Percentiles rank a stretch among this genome's conserved stretches.
These are phyloP conservation scores for Aptenodytes forsteri DNA, from an alignment of 2,113 vertebrate genomes.

Conservation along the genomic window DNA sequence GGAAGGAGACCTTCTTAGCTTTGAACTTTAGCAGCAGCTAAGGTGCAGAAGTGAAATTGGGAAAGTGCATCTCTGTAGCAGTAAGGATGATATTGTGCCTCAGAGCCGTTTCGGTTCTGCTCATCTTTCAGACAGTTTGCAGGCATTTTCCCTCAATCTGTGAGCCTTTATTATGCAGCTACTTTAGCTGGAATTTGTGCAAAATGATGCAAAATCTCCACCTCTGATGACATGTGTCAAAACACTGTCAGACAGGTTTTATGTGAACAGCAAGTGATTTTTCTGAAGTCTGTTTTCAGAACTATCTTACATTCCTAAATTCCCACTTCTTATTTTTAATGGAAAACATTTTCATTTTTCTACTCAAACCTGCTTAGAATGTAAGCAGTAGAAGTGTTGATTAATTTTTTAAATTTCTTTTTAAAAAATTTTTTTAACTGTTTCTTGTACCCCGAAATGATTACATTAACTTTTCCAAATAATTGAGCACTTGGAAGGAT, in stretches of 20 bases:
- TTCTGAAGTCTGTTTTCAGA: conserved; percentile 45
- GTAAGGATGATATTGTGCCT: not conserved
- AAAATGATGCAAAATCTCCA: conserved; percentile 37
- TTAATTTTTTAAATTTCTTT: not conserved
- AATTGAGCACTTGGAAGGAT: not conserved
- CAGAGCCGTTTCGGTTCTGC: conserved; percentile 7
- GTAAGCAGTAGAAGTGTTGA: not conserved
- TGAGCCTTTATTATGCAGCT: conserved; percentile 27
- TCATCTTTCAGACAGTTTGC: conserved; percentile 10
- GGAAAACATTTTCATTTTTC: conserved; percentile 17
- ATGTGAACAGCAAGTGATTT: conserved; percentile 43
- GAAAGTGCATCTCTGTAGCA: not conserved
- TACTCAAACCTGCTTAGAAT: not conserved
- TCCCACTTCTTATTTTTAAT: conserved; percentile 13
- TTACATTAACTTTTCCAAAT: not conserved
- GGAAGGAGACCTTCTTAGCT: not conserved
- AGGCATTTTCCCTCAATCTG: conserved; percentile 14
- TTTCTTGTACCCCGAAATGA: not conserved
- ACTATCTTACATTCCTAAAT: conserved; percentile 17
- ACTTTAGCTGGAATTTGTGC: conserved; percentile 8
- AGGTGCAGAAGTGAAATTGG: not conserved
- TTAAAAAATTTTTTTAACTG: not conserved
- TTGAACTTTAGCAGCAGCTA: not conserved
- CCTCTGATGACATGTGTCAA: conserved; percentile 56
- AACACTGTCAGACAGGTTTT: conserved; percentile 58